These are phyloP conservation scores for Columba janthina DNA, from an alignment of 2,113 vertebrate genomes.

Conservation along the genomic window DNA sequence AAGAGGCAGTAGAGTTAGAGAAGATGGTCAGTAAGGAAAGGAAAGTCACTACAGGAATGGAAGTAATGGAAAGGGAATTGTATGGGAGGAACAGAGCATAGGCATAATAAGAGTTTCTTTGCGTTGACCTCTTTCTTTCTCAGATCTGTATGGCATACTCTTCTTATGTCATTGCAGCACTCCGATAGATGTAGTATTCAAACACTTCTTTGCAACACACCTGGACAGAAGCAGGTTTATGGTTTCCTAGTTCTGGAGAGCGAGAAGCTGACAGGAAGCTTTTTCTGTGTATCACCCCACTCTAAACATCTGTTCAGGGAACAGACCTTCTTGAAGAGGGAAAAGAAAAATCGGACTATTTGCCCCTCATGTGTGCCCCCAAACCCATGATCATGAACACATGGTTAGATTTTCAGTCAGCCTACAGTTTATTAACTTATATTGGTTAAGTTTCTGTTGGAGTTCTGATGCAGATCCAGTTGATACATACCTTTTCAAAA, in stretches of 20 bases:
- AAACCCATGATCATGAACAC: neutral
- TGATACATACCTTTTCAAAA: neutral
- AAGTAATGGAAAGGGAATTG: neutral
- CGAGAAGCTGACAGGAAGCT: neutral
- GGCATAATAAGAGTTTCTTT: neutral
- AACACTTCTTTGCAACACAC: neutral
- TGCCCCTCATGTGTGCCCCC: neutral
- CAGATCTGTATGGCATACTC: neutral
- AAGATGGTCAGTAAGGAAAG: neutral
- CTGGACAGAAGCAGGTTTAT: neutral
- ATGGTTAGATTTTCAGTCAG: neutral
- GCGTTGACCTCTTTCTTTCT: neutral
- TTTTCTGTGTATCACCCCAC: neutral
- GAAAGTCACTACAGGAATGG: neutral
- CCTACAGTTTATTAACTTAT: neutral
- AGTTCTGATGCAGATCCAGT: neutral
- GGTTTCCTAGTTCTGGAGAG: neutral
- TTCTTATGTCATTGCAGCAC: neutral
- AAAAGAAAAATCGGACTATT: neutral
- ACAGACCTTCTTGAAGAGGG: neutral
- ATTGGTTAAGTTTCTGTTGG: neutral
- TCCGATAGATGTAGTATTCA: neutral
- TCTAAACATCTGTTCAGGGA: neutral
- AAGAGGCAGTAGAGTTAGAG: neutral
- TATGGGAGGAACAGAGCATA: neutral